Conservation (phyloP, 2,797 vertebrate genomes). For the Tolypeutes matacus region DNA sequence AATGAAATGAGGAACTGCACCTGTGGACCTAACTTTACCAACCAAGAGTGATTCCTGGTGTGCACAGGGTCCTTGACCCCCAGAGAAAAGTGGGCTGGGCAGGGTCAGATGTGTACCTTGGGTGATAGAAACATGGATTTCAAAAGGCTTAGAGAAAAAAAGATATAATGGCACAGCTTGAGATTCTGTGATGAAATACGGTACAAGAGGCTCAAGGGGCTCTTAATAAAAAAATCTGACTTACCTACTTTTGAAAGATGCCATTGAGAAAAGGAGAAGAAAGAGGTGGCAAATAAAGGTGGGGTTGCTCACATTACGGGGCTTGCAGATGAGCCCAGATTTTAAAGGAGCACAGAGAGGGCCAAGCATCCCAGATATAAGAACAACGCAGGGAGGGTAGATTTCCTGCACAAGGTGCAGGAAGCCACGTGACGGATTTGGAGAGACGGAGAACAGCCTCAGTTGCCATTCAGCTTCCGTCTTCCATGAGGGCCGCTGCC, state of each 20-base stretch:
- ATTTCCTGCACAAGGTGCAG: too few relatives aligned
- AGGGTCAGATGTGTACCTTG: background rate
- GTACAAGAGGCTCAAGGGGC: background rate
- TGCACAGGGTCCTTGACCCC: background rate
- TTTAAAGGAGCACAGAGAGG: background rate
- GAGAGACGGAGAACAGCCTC: background rate
- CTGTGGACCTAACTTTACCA: background rate
- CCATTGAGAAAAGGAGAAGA: background rate
- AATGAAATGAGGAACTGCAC: too few relatives aligned
- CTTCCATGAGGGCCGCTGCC: background rate
- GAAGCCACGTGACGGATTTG: background rate
- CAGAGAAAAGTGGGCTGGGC: background rate
- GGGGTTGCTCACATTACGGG: background rate
- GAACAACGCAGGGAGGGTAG: background rate
- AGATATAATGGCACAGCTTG: background rate
- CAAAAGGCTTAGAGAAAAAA: background rate
- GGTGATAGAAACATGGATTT: background rate
- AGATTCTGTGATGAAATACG: background rate
- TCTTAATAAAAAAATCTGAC: background rate
- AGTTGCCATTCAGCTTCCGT: background rate
- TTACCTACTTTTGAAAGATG: background rate
- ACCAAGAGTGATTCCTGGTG: accelerated
- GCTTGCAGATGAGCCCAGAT: background rate
- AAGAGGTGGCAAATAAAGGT: background rate
- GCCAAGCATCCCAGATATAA: background rate